Evolutionary conservation across 2,888 invertebrate genomes (phyloP).

Genomic region (Drosophila nr. perissopoda): DNA sequence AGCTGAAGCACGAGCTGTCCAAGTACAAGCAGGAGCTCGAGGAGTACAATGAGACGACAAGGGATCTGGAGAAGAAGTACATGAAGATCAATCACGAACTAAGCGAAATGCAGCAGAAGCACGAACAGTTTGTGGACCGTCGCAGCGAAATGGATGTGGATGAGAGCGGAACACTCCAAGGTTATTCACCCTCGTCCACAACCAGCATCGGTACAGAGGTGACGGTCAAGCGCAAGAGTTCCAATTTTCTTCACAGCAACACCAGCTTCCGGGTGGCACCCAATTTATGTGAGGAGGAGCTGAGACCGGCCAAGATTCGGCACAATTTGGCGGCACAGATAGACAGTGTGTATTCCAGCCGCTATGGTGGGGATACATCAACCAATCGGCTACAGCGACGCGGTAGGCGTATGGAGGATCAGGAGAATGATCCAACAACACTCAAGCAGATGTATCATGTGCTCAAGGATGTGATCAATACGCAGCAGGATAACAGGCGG

Average conservation of each 20-base stretch:
- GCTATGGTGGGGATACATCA: constrained; percentile 30
- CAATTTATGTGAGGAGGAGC: constrained; percentile 43
- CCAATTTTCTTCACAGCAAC: constrained; percentile 62
- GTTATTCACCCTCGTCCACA: constrained; percentile 49
- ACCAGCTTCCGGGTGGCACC: constrained; percentile 63
- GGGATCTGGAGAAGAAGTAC: constrained; percentile 79
- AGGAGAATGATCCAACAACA: constrained; percentile 38
- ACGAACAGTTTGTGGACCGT: constrained; percentile 65
- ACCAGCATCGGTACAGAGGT: constrained; percentile 63
- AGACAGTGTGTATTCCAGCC: constrained; percentile 15
- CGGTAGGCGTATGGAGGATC: constrained; percentile 22
- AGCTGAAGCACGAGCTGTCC: constrained; percentile 72
- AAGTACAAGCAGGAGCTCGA: constrained; percentile 79
- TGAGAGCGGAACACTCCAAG: constrained; percentile 6
- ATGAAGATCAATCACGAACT: constrained; percentile 80
- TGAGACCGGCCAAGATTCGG: constrained; percentile 22
- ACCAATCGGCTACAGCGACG: constrained; percentile 33
- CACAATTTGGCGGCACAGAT: constrained; percentile 34
- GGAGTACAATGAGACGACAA: constrained; percentile 79
- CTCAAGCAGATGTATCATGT: constrained; percentile 69
- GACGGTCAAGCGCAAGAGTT: constrained; percentile 61
- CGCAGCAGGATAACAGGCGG: constrained; percentile 50
- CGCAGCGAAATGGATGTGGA: constrained; percentile 39
- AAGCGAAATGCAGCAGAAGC: constrained; percentile 80
- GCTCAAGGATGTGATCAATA: constrained; percentile 71